These are phyloP conservation scores for Cynocephalus volans DNA, from an alignment of 2,113 vertebrate species.

Conservation along the genomic window DNA sequence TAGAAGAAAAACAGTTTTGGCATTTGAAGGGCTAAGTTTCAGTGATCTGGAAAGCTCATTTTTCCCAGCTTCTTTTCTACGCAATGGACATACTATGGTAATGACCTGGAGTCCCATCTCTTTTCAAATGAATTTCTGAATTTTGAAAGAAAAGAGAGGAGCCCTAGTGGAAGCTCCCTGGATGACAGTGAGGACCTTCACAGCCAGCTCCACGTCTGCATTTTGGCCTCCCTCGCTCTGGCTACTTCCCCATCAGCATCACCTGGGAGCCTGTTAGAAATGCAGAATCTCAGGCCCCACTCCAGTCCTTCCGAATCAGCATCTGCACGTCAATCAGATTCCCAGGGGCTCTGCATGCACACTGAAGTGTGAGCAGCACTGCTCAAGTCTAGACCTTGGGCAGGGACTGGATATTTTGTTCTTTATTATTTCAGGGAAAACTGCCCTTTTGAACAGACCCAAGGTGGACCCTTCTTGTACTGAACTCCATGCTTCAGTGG, in stretches of 20 bases:
- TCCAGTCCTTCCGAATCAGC: neutral
- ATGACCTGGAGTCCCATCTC: neutral
- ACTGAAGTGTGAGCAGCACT: neutral
- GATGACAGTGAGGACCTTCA: neutral
- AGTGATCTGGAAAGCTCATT: neutral
- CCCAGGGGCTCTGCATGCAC: neutral
- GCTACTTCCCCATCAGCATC: neutral
- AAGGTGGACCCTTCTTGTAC: neutral
- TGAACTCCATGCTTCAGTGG: neutral
- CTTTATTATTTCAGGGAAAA: constrained; percentile 4
- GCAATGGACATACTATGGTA: too few species aligned
- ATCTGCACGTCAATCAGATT: neutral
- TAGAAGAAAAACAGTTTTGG: neutral
- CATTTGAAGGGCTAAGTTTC: neutral
- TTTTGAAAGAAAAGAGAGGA: neutral
- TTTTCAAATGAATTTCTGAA: neutral
- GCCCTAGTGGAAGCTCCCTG: neutral
- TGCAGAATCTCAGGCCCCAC: neutral
- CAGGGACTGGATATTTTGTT: neutral
- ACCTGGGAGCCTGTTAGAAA: neutral
- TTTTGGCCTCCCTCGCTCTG: neutral
- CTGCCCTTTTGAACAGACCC: neutral
- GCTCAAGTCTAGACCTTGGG: neutral
- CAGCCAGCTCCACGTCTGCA: neutral
- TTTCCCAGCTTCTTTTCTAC: neutral